phyloP scores from a whole-genome alignment of 2,888 invertebrate species.

The Gari tellinella region DNA sequence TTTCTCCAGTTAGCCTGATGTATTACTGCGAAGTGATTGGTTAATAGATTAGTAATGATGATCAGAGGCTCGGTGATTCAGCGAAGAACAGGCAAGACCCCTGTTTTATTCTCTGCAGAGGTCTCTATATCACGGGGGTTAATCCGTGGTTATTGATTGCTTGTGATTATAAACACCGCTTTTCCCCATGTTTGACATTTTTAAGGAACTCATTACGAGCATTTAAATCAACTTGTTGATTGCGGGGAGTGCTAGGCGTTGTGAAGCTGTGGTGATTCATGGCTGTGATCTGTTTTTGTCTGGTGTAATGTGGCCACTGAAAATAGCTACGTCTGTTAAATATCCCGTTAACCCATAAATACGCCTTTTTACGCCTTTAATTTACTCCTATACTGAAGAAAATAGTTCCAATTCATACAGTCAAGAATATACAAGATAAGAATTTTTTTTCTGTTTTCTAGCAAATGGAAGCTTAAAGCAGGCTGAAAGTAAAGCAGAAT shows the following conservation, averaged over 20 bases:
- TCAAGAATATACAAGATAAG: too few relatives aligned
- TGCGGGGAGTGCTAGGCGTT: conserved; percentile 34
- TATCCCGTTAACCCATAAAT: too few relatives aligned
- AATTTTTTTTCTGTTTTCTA: too few relatives aligned
- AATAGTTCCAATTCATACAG: too few relatives aligned
- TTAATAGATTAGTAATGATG: conserved; percentile 45
- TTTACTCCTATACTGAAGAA: too few relatives aligned
- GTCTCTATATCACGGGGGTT: conserved; percentile 40
- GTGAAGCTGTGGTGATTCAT: conserved; percentile 28
- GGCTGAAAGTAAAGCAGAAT: too few relatives aligned
- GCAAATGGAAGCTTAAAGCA: too few relatives aligned
- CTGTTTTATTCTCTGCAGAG: neutral
- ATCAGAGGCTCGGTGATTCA: conserved; percentile 4
- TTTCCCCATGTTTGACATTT: conserved; percentile 36
- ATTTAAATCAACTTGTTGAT: conserved; percentile 50
- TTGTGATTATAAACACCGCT: conserved; percentile 33
- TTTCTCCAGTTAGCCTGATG: conserved; percentile 33
- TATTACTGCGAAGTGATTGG: conserved; percentile 37
- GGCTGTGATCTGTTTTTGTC: neutral
- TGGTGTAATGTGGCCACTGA: too few relatives aligned
- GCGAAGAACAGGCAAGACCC: too few relatives aligned
- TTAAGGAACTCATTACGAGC: conserved; percentile 26
- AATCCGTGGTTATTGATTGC: conserved; percentile 47
- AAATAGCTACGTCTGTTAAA: too few relatives aligned
- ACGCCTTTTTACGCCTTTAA: too few relatives aligned